These are phyloP conservation scores for Trachelus iudaicus DNA, from an alignment of 2,888 invertebrate genomes.

Conservation along the genomic window DNA sequence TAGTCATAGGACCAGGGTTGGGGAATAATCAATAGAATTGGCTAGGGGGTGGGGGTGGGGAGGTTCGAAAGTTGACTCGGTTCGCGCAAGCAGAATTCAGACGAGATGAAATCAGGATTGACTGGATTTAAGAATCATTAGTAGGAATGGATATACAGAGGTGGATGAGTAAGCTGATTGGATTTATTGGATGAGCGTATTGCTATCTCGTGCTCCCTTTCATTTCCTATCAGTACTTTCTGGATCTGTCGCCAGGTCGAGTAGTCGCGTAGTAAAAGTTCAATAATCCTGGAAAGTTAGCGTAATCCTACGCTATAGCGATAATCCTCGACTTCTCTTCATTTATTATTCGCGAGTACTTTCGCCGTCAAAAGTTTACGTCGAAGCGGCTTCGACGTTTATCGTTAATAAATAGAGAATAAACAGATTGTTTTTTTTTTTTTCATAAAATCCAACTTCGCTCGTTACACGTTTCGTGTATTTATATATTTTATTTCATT, in stretches of 20 bases:
- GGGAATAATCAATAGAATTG: neutral
- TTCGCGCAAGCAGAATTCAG: neutral
- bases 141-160: slow-evolving; percentile 39
- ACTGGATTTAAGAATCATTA: slow-evolving; percentile 51
- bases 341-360: slow-evolving; percentile 38
- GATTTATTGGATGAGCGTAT: slow-evolving; percentile 55
- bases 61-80: neutral
- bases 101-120: slow-evolving; percentile 21
- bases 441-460: too few species aligned
- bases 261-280: slow-evolving; percentile 37
- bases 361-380: neutral
- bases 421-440: too few species aligned
- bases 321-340: slow-evolving; percentile 42
- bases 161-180: slow-evolving; percentile 58
- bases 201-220: slow-evolving; percentile 31
- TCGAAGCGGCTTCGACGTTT: neutral
- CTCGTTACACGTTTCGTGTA: neutral
- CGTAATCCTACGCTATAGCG: slow-evolving; percentile 37
- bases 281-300: slow-evolving; percentile 41
- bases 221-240: slow-evolving; percentile 11
- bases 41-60: too few species aligned
- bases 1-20: too few species aligned
- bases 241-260: neutral
- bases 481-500: neutral
- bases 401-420: too few species aligned